These are phyloP conservation scores for Paedocypris micromegethes DNA, from an alignment of 2,797 vertebrate species.

Conservation along the genomic window DNA sequence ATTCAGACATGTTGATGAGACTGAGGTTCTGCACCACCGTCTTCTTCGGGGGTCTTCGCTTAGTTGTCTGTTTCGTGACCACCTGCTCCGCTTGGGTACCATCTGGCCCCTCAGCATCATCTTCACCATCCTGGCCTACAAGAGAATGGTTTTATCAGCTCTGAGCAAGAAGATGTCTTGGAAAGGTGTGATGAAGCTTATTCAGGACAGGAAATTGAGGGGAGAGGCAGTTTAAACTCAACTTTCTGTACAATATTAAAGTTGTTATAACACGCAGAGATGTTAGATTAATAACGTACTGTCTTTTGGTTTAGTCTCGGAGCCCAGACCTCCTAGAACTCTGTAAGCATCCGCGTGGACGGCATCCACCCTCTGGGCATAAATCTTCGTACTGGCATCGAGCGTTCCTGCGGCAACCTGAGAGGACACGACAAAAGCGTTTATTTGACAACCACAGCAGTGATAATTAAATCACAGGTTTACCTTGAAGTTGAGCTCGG, in stretches of 20 bases:
- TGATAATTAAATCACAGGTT: background rate
- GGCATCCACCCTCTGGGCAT: conserved; percentile 87
- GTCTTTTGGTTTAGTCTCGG: conserved; percentile 65
- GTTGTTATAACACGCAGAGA: background rate
- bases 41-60: conserved; percentile 75
- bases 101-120: conserved; percentile 34
- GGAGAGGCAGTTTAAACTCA: no score
- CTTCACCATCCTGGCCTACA: conserved; percentile 50
- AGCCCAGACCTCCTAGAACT: conserved; percentile 83
- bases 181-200: background rate
- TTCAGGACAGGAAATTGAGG: background rate
- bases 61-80: conserved; percentile 61
- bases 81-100: conserved; percentile 42
- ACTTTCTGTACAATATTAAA: background rate
- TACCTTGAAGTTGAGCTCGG: conserved; percentile 90
- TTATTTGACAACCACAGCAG: conserved; percentile 4
- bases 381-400: conserved; percentile 95
- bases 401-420: conserved; percentile 89
- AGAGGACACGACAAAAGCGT: background rate
- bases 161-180: background rate
- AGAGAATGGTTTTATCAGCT: background rate
- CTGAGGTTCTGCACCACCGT: conserved; percentile 86
- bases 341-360: conserved; percentile 86
- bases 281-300: conserved; percentile 50
- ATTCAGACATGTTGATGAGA: conserved; percentile 79